Percentiles rank a stretch among this genome's conserved stretches.
These are phyloP conservation scores for Omphaloscelis lunosa DNA, from an alignment of 2,888 invertebrate genomes.

Conservation along the genomic window DNA sequence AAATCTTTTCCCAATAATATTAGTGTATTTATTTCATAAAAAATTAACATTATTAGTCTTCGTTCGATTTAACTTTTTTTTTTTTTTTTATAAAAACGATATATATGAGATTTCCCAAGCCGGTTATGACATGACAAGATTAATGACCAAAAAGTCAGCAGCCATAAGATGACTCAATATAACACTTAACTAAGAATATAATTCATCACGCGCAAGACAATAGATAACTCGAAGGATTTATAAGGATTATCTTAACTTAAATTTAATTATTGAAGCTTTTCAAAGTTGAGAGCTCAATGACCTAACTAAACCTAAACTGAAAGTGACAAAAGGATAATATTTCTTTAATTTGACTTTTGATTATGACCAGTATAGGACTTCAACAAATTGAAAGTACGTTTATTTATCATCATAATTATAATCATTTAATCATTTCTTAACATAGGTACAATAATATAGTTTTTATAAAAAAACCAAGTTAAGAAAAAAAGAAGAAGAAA, in stretches of 20 bases:
- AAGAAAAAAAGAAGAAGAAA: too few species aligned
- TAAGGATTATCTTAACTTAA: conserved; percentile 9
- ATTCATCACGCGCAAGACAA: conserved; percentile 23
- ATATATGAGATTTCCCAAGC: not conserved
- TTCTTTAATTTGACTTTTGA: not conserved
- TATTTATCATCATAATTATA: too few species aligned
- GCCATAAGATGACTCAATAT: not conserved
- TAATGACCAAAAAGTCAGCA: not conserved
- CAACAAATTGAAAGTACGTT: too few species aligned
- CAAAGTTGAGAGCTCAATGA: conserved; percentile 8
- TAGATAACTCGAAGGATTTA: not conserved
- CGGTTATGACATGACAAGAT: not conserved
- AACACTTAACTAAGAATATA: not conserved
- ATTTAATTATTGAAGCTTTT: not conserved
- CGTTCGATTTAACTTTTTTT: too few species aligned
- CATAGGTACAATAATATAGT: too few species aligned
- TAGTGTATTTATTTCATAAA: too few species aligned
- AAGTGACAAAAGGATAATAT: not conserved
- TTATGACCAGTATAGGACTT: not conserved
- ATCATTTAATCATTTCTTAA: too few species aligned
- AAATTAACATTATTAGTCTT: too few species aligned
- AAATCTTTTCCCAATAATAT: too few species aligned
- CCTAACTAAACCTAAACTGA: not conserved
- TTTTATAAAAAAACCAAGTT: too few species aligned
- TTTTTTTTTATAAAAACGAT: not conserved